Base-by-base conservation (phyloP, 1,140 invertebrate genomes). In the Drosophila cardini region DNA sequence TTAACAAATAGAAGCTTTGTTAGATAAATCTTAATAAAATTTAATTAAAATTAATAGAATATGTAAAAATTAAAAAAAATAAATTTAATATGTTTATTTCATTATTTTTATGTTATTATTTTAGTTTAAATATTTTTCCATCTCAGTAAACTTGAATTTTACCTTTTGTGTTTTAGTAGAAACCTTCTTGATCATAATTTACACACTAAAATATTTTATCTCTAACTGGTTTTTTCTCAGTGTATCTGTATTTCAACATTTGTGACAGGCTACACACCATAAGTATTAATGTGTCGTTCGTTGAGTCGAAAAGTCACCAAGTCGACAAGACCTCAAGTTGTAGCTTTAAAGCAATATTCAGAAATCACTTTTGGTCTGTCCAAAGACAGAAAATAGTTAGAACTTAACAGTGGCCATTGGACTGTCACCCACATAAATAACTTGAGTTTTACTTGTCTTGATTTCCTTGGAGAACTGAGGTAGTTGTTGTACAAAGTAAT, bases 401-500 rank as follows among this genome's bases (percentile, higher is more conserved):
- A 73, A 72, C 58, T 56, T 52, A 77, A 26, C 55, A 77, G 77
- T 69, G 73, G 50, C 50, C 82, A 45, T 18, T 46, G 46, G 21
- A 52, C 38, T 69, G 83, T 63, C 76, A 86, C 84, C 83, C 79
- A 87, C 82, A 86, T 85, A 83, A 83, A 72, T 87, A 53, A 83
- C 11, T 30, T 26, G 8, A 30, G 60, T n/a, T 45, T 32, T 48
- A 16, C 50, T 36, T 68, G 40, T 13, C 15, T 62, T 61, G 32
- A 40, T 61, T 60, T 40, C 40, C 42, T 43, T 65, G 6, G 38
- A 34, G 36, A 36, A 5, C 30, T 40, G 36, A 42, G 34, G 56
- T 30, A 60, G 34, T 36, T 63, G 7, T n/a, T 63, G 7, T n/a
- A 30, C 53, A 30, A 48, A n/a, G 42, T 16, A 18, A 32, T 53